Evolutionary conservation across 2,797 vertebrate genomes (phyloP), one percentile per base, ranked within the genome.

Genomic region (Paedocypris micromegethes): DNA sequence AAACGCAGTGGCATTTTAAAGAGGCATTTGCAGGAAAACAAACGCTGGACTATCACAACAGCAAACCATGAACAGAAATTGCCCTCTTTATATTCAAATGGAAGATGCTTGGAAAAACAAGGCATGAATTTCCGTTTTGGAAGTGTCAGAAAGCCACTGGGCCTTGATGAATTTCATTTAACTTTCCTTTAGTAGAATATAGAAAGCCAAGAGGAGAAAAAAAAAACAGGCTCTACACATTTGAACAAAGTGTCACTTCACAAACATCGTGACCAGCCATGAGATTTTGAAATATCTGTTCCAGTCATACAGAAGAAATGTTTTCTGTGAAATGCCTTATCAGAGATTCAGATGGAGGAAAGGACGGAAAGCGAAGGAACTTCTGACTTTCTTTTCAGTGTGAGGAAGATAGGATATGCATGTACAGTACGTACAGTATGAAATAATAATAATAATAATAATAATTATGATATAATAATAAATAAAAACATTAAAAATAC

Each of bases 91-190:
- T 39, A 43, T 69, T 62, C 63, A 50, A 70, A 76, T 73, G 23
- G 8, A 47, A 70, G 68, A 66, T 76, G 51, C 61, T 52, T 61
- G 6, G 39, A 66, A 55, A 76, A 76, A 64, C 50, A 42, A 58
- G 65, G 63, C 63, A 64, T 64, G 73, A 55, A 59, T 61, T 64
- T 54, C 55, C 60, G 64, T 59, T 75, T 72, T 70, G 45, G 50
- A 45, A 39, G 9, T 50, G 38, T 68, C 9, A 42, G 43, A 37
- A 64, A 58, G 64, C 53, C 43, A 9, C 42, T 51, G 51, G 53
- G 63, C 49, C 64, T 46, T 5, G 9, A 40, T 49, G 8, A 39
- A 62, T 43, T 46, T 49, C 37, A 52, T 72, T 72, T 44, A 52
- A 50, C 47, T 57, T 68, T 63, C 49, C 4, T 51, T 72, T 64